Base-by-base conservation (phyloP, 2,797 vertebrate species). In the Micrastur ruficollis region DNA sequence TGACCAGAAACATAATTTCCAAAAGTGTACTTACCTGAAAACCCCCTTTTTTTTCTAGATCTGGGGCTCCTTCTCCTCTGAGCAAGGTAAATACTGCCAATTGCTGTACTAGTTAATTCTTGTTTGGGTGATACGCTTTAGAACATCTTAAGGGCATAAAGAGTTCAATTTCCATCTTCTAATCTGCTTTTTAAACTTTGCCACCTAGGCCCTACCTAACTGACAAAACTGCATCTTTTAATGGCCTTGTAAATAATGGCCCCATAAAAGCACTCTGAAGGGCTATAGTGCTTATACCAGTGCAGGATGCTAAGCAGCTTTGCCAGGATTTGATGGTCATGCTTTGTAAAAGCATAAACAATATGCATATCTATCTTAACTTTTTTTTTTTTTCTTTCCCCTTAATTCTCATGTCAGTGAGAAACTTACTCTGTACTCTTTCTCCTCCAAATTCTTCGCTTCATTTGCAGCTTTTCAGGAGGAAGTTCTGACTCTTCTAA, bases 11-110 rank as follows among this genome's bases (percentile, higher is more conserved):
- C 14, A 18, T 26, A 74, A 55, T 91, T 94, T 94, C 32, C 46
- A 66, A 49, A 91, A 82, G 18, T 75, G 19, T 93, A 65, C 67
- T 96, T 91, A 63, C 2, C 42, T 84, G 66, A 93, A 80, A 89
- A 7, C 34, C 14, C 31, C 12, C 1, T 70, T 92, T 86, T 95
- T 87, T 96, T 94, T 86, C 40, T 97, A 98, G 98, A 93, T 98
- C 98, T 98, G 98, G 98, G 76, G 98, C 98, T 97, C 98, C 98
- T 93, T 98, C 98, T 95, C 98, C 98, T 72, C 91, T 98, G 93
- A 98, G 98, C 97, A 98, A 98, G 98, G 98, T 98, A 98, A 98
- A 92, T 87, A 61, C 76, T 89, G 46, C 42, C 52, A 36, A 8
- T 61, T 85, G 65, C 61, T 81, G 18, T 72, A 36, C 19, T 84